These are phyloP conservation scores for Mirza zaza DNA, from an alignment of 2,113 vertebrate species.

Conservation along the genomic window DNA sequence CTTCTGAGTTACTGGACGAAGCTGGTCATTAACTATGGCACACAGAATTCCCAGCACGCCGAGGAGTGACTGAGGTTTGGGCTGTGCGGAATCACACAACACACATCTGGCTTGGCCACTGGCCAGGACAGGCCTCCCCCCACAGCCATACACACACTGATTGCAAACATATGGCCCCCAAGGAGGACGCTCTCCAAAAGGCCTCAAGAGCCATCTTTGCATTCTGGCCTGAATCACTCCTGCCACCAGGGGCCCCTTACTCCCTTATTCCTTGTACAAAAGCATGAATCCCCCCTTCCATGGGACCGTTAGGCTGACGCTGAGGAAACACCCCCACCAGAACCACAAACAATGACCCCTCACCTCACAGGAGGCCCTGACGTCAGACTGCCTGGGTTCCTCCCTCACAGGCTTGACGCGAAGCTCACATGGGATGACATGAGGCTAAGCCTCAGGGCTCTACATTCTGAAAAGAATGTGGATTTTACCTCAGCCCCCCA, in stretches of 20 bases:
- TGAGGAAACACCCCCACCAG: neutral
- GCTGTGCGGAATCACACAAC: neutral
- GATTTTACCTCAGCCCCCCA: neutral
- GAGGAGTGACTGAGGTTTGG: neutral
- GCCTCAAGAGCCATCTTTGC: neutral
- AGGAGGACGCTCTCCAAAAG: conserved; percentile 32
- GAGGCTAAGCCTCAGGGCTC: conserved; percentile 1
- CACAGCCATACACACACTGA: neutral
- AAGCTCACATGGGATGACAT: neutral
- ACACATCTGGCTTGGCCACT: conserved; percentile 61
- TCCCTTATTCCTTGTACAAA: neutral
- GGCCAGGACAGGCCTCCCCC: neutral
- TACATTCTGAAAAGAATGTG: conserved; percentile 3
- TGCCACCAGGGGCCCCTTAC: neutral
- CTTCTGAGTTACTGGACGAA: conserved; percentile 10
- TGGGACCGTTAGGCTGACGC: neutral
- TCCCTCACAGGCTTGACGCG: neutral
- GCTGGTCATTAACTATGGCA: neutral
- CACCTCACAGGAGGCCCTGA: neutral
- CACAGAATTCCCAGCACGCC: neutral
- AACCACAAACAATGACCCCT: neutral
- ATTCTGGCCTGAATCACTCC: conserved; percentile 39
- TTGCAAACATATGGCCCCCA: conserved; percentile 45
- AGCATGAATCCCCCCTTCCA: neutral
- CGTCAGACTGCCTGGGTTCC: neutral